Evolutionary conservation across 1,140 invertebrate species (phyloP), one percentile per base, ranked within the genome.

Genomic region (Hypothenemus hampei): DNA sequence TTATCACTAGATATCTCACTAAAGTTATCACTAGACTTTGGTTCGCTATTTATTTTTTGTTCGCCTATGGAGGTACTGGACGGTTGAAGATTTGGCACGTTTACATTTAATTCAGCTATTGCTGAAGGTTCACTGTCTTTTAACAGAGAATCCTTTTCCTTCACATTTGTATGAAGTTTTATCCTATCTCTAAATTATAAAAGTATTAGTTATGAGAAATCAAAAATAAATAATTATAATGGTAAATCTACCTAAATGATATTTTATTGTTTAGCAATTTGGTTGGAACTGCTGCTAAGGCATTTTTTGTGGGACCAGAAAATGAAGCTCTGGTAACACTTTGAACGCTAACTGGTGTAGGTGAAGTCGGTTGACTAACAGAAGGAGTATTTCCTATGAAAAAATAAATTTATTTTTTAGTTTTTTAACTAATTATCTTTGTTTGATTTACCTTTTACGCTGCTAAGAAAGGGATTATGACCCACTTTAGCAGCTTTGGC

Each of bases 121-220:
- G 49, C 43, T 16, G 58, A 50, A 3, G 58, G 45, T 4, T 60
- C 58, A 51, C 40, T 58, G 19, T 63, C 59, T 49, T 60, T 61
- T 11, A 58, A 31, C 16, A 61, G 35, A 11, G 61, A 51, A 36
- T 61, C 60, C 53, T 62, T 62, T 47, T 64, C 62, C 52, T 64
- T 64, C 23, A 54, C 57, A 37, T 48, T 58, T 53, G 59, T 56
- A 19, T 63, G 60, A n/a, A 65, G 35, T 46, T 65, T 65, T 29
- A 65, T 59, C 35, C 62, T 59, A 52, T 65, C 64, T 44, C 64
- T 65, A 31, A 15, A 54, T 45, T 19, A 56, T 35, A 31, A 24
- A 22, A 3, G 24, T 8, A 20, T 23, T n/a, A 43, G 4, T 1
- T 39, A 39, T 3, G n/a, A n/a, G n/a, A n/a, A n/a, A n/a, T 8